phyloP scores from a whole-genome alignment of 2,888 invertebrate species.

The Ypsolopha scabrella region DNA sequence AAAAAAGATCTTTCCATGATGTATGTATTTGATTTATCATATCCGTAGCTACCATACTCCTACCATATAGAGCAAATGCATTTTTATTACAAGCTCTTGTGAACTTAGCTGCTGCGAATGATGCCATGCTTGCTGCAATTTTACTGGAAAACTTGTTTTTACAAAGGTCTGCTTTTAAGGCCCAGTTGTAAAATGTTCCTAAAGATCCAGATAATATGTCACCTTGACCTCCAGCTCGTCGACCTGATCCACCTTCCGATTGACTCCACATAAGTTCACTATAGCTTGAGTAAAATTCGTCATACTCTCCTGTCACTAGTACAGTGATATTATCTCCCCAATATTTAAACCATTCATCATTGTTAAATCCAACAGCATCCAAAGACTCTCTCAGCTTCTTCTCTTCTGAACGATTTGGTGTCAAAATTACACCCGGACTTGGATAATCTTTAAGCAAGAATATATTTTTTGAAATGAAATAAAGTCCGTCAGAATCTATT shows the following conservation, averaged over 20 bases:
- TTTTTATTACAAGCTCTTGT: conserved; percentile 82
- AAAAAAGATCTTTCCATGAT: conserved; percentile 74
- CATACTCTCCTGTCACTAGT: conserved; percentile 45
- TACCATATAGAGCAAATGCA: conserved; percentile 78
- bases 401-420: conserved; percentile 90
- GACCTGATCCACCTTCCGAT: conserved; percentile 80
- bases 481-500: conserved; percentile 92
- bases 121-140: conserved; percentile 77
- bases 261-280: conserved; percentile 61
- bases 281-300: conserved; percentile 30
- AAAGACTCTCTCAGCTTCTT: conserved; percentile 74
- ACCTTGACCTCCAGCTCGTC: conserved; percentile 97
- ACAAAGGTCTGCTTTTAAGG: conserved; percentile 50
- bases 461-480: conserved; percentile 76
- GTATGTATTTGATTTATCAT: conserved; percentile 85
- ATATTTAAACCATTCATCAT: conserved; percentile 57
- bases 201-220: conserved; percentile 91
- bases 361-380: conserved; percentile 40
- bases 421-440: conserved; percentile 76
- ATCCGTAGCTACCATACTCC: conserved; percentile 88
- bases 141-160: conserved; percentile 44
- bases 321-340: conserved; percentile 64
- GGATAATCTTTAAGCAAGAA: conserved; percentile 77
- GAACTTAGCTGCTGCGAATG: conserved; percentile 85
- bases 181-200: conserved; percentile 89